Conservation (phyloP, 30 jellyfish, hydroid and myxozoan species). For the Catostylus mosaicus region DNA sequence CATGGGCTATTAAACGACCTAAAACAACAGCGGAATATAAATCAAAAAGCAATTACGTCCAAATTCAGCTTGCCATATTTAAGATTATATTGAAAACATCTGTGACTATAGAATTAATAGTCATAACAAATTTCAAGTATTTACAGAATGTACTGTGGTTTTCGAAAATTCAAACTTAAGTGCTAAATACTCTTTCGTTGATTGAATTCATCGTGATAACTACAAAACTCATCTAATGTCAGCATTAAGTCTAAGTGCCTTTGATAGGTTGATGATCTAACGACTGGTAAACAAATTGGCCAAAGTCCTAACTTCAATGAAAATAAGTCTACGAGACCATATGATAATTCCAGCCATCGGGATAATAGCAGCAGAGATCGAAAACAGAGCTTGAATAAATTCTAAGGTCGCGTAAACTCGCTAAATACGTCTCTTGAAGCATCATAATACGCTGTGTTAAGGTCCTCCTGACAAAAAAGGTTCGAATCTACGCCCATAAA, state of each 20-base stretch:
- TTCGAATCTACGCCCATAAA: too few species aligned
- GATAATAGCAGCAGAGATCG: too few species aligned
- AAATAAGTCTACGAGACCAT: background rate
- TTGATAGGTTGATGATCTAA: constrained; percentile 46
- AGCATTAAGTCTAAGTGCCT: constrained; percentile 17
- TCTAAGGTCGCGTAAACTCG: too few species aligned
- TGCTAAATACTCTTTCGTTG: constrained; percentile 25
- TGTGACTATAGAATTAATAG: constrained; percentile 10
- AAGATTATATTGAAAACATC: constrained; percentile 5
- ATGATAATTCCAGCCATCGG: too few species aligned
- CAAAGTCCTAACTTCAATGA: constrained; percentile 10
- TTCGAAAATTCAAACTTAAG: constrained; percentile 16
- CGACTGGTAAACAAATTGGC: constrained; percentile 28
- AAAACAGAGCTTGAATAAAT: too few species aligned
- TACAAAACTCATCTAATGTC: constrained; percentile 5
- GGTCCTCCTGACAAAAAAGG: too few species aligned
- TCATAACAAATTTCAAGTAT: constrained; percentile 20
- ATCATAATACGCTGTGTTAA: too few species aligned
- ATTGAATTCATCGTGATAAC: constrained; percentile 6
- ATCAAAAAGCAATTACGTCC: background rate
- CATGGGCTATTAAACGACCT: background rate
- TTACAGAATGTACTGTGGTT: constrained; percentile 15
- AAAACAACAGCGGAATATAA: background rate
- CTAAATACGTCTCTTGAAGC: too few species aligned
- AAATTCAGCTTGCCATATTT: background rate